These are phyloP conservation scores for Heliconius hermathena DNA, from an alignment of 1,140 invertebrate genomes.

Conservation along the genomic window DNA sequence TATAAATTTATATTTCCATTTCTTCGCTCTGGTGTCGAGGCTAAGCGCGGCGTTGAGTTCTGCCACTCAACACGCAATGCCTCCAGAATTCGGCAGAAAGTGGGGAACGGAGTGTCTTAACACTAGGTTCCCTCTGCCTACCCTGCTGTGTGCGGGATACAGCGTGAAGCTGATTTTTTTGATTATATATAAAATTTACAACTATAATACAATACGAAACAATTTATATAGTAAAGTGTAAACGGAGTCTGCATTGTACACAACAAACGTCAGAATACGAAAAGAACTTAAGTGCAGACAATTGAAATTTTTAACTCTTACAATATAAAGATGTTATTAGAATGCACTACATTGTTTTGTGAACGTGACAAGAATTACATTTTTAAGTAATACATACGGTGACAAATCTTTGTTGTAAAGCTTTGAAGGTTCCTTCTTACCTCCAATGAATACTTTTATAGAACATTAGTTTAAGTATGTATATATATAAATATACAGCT, in stretches of 20 bases:
- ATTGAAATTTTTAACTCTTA: not conserved
- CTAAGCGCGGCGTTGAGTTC: too few relatives aligned
- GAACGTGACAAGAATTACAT: constrained; percentile 18
- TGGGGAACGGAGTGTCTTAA: too few relatives aligned
- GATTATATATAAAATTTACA: not conserved
- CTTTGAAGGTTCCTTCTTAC: not conserved
- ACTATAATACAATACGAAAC: not conserved
- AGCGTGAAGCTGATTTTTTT: too few relatives aligned
- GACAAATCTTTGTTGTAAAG: not conserved
- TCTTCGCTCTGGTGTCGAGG: too few relatives aligned
- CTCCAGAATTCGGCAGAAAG: too few relatives aligned
- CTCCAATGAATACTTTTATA: not conserved
- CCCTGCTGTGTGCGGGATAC: too few relatives aligned
- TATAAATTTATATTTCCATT: too few relatives aligned
- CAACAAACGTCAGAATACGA: not conserved
- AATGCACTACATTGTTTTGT: not conserved
- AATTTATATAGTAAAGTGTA: not conserved
- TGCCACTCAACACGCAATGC: too few relatives aligned
- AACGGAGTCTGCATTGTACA: not conserved
- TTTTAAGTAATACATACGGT: not conserved
- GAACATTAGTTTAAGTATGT: not conserved
- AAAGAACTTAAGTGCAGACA: not conserved
- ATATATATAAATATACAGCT: not conserved
- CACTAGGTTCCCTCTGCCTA: too few relatives aligned
- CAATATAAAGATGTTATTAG: not conserved